Percentiles rank a stretch among this genome's conserved stretches.
These are phyloP conservation scores for Caenorhabditis latens DNA, from an alignment of 1,140 invertebrate species.

Conservation along the genomic window DNA sequence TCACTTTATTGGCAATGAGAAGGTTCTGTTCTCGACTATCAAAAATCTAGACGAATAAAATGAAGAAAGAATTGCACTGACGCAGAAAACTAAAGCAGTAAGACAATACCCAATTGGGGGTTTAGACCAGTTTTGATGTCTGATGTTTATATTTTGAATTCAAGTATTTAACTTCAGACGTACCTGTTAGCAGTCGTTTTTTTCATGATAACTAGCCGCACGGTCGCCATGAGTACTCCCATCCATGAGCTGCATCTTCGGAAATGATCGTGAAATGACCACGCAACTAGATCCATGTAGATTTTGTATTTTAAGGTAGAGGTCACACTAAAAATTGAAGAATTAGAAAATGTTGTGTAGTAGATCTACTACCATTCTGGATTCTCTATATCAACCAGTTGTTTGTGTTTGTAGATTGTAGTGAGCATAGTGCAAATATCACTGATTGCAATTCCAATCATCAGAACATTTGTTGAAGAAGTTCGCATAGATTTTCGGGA, in stretches of 20 bases:
- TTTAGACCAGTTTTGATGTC: conserved; percentile 9
- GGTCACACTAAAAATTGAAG: conserved; percentile 2
- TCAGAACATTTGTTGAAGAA: neutral
- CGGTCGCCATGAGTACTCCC: neutral
- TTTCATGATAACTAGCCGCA: neutral
- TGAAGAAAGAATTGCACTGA: neutral
- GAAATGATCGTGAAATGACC: conserved; percentile 3
- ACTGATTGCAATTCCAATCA: neutral
- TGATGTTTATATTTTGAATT: neutral
- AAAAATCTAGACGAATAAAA: neutral
- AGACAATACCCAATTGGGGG: neutral
- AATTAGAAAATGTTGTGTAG: neutral
- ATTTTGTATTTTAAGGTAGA: neutral
- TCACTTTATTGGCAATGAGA: conserved; percentile 1
- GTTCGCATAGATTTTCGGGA: neutral
- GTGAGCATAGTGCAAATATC: neutral
- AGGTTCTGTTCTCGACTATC: neutral
- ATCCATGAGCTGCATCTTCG: conserved; percentile 19
- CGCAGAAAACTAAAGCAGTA: neutral
- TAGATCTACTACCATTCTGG: neutral
- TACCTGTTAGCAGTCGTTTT: neutral
- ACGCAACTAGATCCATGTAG: neutral
- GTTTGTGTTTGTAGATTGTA: neutral
- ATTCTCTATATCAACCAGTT: neutral
- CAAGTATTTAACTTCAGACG: too few species aligned